Conservation (phyloP, 2,113 vertebrate genomes). For the Nettapus auritus region DNA sequence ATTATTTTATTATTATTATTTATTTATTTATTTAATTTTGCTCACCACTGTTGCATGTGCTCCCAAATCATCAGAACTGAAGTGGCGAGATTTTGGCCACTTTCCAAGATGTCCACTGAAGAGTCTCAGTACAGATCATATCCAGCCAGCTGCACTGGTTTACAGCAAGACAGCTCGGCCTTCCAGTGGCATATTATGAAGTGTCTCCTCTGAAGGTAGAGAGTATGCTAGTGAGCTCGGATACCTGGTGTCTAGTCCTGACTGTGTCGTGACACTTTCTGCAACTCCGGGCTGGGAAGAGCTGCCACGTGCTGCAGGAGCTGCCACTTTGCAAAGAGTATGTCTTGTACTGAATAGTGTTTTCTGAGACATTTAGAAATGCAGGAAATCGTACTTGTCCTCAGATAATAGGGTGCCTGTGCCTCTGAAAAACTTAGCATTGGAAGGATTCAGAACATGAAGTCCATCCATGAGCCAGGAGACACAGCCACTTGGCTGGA, state of each 20-base stretch:
- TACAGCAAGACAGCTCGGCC: background rate
- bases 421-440: background rate
- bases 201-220: background rate
- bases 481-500: background rate
- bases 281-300: background rate
- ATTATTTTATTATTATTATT: too few species aligned
- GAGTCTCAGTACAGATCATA: background rate
- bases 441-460: background rate
- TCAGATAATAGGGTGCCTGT: background rate
- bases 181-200: background rate
- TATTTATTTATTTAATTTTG: background rate
- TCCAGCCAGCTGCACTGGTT: rapidly evolving
- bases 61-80: background rate
- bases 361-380: background rate
- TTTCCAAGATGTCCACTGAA: background rate
- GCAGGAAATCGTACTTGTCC: background rate
- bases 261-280: background rate
- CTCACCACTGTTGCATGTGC: background rate
- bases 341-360: background rate
- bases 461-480: background rate
- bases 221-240: background rate
- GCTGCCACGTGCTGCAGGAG: too few species aligned
- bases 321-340: background rate
- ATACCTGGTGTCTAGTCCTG: background rate
- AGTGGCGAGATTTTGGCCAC: background rate